These are phyloP conservation scores for Dryocosmus kuriphilus DNA, from an alignment of 2,888 invertebrate species.

Conservation along the genomic window DNA sequence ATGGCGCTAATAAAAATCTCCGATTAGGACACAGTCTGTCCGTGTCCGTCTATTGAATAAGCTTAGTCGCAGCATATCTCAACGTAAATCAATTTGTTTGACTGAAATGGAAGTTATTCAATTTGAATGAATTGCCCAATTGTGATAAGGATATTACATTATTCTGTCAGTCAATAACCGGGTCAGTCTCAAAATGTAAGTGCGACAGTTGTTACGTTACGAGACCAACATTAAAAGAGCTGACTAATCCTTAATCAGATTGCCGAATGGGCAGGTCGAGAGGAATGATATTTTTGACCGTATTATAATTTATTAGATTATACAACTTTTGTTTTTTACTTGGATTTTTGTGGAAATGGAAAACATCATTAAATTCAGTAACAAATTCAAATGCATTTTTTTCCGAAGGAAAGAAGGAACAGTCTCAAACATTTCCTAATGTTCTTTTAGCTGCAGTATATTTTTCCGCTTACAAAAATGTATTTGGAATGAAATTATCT, in stretches of 20 bases:
- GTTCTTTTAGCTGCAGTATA: too few species aligned
- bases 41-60: too few species aligned
- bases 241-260: slow-evolving; percentile 16
- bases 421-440: too few species aligned
- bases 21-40: too few species aligned
- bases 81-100: background rate
- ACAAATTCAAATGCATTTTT: too few species aligned
- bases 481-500: too few species aligned
- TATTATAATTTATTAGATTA: background rate
- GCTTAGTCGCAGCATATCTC: too few species aligned
- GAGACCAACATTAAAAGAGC: background rate
- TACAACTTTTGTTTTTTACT: too few species aligned
- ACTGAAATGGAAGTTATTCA: background rate
- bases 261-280: background rate
- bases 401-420: too few species aligned
- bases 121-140: background rate
- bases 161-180: background rate
- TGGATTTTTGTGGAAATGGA: background rate
- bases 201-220: slow-evolving; percentile 1
- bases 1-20: too few species aligned
- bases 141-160: background rate
- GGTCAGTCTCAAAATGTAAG: background rate
- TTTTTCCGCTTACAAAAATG: too few species aligned
- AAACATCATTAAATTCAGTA: too few species aligned
- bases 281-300: background rate